phyloP scores from a whole-genome alignment of 92 coral and sea anemone species.

The Zoanthus gigantus region DNA sequence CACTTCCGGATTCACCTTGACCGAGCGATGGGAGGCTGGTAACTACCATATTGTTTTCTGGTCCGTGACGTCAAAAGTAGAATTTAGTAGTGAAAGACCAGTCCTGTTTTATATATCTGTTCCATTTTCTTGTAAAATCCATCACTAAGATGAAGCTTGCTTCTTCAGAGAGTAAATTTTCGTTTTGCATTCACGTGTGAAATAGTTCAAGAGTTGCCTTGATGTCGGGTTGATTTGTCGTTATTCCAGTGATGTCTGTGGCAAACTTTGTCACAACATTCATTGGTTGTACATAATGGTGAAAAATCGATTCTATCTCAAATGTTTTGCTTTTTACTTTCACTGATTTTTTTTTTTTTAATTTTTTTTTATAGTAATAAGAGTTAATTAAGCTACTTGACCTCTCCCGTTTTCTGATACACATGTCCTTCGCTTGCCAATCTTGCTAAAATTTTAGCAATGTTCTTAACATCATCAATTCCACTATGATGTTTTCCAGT shows the following conservation, averaged over 20 bases:
- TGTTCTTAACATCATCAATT: slow-evolving; percentile 35
- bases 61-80: no score
- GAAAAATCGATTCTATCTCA: slow-evolving; percentile 20
- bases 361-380: no score
- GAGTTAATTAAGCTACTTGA: not conserved
- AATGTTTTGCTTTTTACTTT: slow-evolving; percentile 41
- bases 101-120: no score
- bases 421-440: slow-evolving; percentile 37
- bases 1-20: no score
- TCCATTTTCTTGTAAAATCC: no score
- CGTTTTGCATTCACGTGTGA: slow-evolving; percentile 30
- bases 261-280: slow-evolving; percentile 43
- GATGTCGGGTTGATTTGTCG: slow-evolving; percentile 23
- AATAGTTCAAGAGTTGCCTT: slow-evolving; percentile 9
- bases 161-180: slow-evolving; percentile 9
- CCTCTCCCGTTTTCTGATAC: slow-evolving; percentile 34
- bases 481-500: slow-evolving; percentile 44
- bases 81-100: no score
- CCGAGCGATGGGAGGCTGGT: no score
- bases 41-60: no score
- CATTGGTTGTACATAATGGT: slow-evolving; percentile 35
- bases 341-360: not conserved
- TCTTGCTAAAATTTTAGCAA: slow-evolving; percentile 35
- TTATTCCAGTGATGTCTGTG: slow-evolving; percentile 43
- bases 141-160: slow-evolving; percentile 27